Evolutionary conservation across 1,140 invertebrate species (phyloP), one percentile per base, ranked within the genome.

Genomic region (Ylistrum balloti): DNA sequence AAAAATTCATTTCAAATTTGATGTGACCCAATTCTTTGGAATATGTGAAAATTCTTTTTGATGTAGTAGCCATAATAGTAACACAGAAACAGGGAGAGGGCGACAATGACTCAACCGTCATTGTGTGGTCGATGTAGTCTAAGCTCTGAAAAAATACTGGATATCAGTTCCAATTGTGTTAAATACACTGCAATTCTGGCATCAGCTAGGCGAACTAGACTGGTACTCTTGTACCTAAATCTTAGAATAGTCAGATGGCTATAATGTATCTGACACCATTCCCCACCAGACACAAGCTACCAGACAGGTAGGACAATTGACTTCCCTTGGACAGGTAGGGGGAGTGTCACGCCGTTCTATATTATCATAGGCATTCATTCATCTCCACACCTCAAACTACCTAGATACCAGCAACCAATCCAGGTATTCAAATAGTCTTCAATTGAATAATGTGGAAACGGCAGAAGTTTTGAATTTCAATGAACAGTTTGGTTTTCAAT

Each of bases 381-480:
- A 74, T 74, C n/a, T 74, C 56, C 56, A n/a, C 56, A 74, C 56
- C 56, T n/a, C 56, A 17, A 74, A 17, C 56, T 74, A n/a, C 15
- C 9, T 5, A 28, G n/a, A 22, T n/a, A 74, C 56, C 56, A 74
- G 22, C 56, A 17, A 74, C 56, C 56, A 5, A 3, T 28, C 56
- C 56, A 38, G 35, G 35, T 38, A 74, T 74, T 74, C 56, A 74
- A 74, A 74, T n/a, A n/a, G n/a, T n/a, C 17, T 74, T n/a, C 56
- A 17, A 28, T 5, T n/a, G 56, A 74, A 74, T 74, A 74, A 74
- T 74, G 22, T n/a, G 28, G 22, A 74, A 74, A 74, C 56, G 56
- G 56, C 28, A 28, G 56, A 28, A 74, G 2, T 74, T 74, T 74
- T 74, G 56, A 74, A 74, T 74, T 74, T 48, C 22, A 74, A 74